A percentile compares a stretch with the other conserved stretches of the same genome.
These are phyloP conservation scores for Gymnoscopelus braueri DNA, from an alignment of 2,797 vertebrate species.

Conservation along the genomic window DNA sequence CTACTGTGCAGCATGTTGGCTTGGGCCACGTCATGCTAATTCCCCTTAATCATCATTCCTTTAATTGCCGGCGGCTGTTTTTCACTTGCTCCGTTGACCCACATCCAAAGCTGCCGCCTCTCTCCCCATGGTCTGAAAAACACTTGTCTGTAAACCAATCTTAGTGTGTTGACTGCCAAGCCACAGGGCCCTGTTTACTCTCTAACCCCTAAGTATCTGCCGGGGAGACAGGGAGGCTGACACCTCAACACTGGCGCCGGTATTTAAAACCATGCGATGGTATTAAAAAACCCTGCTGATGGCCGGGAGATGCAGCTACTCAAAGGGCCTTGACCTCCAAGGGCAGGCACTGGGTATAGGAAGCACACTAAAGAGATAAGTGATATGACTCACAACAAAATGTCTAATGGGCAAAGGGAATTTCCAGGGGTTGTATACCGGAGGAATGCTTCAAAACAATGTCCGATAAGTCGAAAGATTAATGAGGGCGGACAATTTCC, in stretches of 20 bases:
- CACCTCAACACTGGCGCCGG: conserved; percentile 71
- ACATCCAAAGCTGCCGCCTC: conserved; percentile 26
- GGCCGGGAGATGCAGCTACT: conserved; percentile 64
- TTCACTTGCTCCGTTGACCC: conserved; percentile 39
- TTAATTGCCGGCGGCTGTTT: conserved; percentile 39
- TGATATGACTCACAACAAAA: conserved; percentile 12
- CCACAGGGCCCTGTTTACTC: conserved; percentile 71
- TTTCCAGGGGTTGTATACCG: conserved; percentile 20
- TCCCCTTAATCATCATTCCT: conserved; percentile 44
- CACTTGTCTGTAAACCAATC: conserved; percentile 71
- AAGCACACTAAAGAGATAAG: conserved; percentile 32
- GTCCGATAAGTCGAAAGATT: conserved; percentile 6
- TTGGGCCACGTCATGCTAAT: conserved; percentile 17
- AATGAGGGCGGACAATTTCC: conserved; percentile 4
- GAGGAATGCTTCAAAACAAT: conserved; percentile 25
- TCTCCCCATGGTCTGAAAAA: conserved; percentile 33
- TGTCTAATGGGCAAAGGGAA: conserved; percentile 25
- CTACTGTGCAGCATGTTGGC: conserved; percentile 23
- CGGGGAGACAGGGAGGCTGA: conserved; percentile 78
- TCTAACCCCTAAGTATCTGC: conserved; percentile 71
- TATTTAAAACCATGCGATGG: conserved; percentile 55
- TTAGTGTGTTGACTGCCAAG: conserved; percentile 52
- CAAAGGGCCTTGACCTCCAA: conserved; percentile 63
- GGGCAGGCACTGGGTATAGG: conserved; percentile 46
- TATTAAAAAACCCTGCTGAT: conserved; percentile 75